phyloP scores from a whole-genome alignment of 2,113 vertebrate genomes.

The Pavo muticus region DNA sequence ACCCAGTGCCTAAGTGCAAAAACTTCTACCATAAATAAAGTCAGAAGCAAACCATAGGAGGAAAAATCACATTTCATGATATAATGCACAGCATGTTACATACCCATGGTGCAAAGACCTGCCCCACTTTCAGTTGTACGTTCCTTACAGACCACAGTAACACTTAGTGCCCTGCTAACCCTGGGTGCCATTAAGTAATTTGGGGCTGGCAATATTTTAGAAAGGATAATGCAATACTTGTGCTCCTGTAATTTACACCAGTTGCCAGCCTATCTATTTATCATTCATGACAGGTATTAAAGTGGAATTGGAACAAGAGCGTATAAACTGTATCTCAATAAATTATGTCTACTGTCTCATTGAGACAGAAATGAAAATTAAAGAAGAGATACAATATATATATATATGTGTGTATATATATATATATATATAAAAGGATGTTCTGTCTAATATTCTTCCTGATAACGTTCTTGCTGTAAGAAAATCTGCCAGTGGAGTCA shows the following conservation, averaged over 20 bases:
- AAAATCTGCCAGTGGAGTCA: slow-evolving; percentile 36
- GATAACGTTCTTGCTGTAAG: neutral
- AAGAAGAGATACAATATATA: neutral
- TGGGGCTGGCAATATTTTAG: neutral
- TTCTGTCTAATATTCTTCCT: slow-evolving; percentile 27
- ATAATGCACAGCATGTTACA: neutral
- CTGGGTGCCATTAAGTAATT: neutral
- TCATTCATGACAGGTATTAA: slow-evolving; percentile 15
- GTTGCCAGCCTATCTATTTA: neutral
- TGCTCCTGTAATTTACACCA: neutral
- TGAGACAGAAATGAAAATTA: slow-evolving; percentile 1
- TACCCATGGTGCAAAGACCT: neutral
- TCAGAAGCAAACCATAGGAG: neutral
- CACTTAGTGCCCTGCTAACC: neutral
- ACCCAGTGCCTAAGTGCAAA: neutral
- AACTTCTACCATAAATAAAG: neutral
- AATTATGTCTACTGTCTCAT: neutral
- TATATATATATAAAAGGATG: neutral
- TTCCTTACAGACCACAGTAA: neutral
- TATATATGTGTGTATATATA: neutral
- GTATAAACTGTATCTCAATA: neutral
- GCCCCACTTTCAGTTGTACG: neutral
- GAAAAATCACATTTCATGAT: neutral
- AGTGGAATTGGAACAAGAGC: neutral
- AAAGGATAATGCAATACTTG: neutral